phyloP scores from a whole-genome alignment of 2,797 vertebrate species.

The Crax fasciolata region DNA sequence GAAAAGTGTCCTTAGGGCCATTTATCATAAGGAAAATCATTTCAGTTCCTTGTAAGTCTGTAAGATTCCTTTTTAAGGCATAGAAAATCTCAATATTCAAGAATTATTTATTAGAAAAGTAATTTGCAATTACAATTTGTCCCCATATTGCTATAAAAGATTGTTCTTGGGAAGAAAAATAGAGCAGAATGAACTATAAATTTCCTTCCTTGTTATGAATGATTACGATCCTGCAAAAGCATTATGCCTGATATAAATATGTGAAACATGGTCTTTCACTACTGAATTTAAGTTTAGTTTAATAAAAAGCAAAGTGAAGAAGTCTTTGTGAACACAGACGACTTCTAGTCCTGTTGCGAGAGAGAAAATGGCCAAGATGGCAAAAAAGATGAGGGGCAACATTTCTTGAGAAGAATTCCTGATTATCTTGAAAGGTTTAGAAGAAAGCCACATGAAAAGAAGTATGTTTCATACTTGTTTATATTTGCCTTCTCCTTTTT shows the following conservation, averaged over 20 bases:
- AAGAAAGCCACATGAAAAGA: neutral
- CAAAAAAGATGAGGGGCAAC: neutral
- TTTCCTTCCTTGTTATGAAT: conserved; percentile 3
- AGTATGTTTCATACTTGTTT: neutral
- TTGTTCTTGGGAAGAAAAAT: conserved; percentile 41
- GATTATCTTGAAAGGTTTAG: neutral
- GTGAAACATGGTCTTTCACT: neutral
- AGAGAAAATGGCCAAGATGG: neutral
- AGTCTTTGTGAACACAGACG: neutral
- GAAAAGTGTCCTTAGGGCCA: neutral
- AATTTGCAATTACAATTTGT: conserved; percentile 54
- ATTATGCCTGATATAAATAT: neutral
- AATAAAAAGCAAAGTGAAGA: neutral
- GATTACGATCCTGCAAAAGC: neutral
- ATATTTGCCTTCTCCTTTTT: neutral
- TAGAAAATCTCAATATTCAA: conserved; percentile 2
- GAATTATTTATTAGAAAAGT: conserved; percentile 6
- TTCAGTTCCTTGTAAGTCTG: neutral
- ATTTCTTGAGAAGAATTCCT: neutral
- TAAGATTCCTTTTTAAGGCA: neutral
- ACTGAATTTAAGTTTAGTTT: neutral
- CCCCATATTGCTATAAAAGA: conserved; percentile 7
- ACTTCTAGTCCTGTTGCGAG: neutral
- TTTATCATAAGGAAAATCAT: conserved; percentile 16
- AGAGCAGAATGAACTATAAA: conserved; percentile 27